Percentiles rank a stretch among this genome's conserved stretches.
These are phyloP conservation scores for Arctopsyche grandis DNA, from an alignment of 1,140 invertebrate species.

Conservation along the genomic window DNA sequence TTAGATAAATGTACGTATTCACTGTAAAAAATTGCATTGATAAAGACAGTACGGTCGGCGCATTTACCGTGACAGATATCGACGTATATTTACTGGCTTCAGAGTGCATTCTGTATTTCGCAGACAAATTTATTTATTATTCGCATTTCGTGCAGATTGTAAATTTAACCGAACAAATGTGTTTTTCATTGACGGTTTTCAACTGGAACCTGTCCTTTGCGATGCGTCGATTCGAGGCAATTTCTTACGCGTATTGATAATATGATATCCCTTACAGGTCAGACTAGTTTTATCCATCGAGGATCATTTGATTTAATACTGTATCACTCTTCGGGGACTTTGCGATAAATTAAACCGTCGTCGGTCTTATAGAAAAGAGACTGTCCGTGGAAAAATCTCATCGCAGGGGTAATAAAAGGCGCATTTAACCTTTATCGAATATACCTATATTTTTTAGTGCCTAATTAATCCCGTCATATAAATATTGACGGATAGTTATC, in stretches of 20 bases:
- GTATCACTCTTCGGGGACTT: neutral
- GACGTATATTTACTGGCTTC: no score
- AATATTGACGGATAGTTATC: neutral
- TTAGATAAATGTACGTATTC: no score
- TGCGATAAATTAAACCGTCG: constrained; percentile 4
- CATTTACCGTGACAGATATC: no score
- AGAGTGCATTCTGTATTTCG: no score
- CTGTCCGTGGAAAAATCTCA: neutral
- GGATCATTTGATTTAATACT: constrained; percentile 21
- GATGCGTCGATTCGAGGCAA: neutral
- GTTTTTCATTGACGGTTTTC: constrained; percentile 22
- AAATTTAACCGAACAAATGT: constrained; percentile 14
- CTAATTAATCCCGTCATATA: constrained; percentile 19
- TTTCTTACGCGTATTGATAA: constrained; percentile 7
- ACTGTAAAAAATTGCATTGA: no score
- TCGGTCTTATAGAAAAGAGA: neutral
- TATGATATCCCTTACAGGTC: constrained; percentile 24
- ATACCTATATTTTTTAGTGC: neutral
- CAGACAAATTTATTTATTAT: no score
- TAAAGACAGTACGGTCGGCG: no score
- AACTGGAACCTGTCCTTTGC: neutral
- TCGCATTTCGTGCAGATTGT: neutral
- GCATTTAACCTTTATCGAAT: neutral
- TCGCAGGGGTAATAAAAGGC: neutral
- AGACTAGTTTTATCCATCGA: constrained; percentile 23